Evolutionary conservation across 2,888 invertebrate species (phyloP), one percentile per base, ranked within the genome.

Genomic region (Amphipyra tragopoginis): DNA sequence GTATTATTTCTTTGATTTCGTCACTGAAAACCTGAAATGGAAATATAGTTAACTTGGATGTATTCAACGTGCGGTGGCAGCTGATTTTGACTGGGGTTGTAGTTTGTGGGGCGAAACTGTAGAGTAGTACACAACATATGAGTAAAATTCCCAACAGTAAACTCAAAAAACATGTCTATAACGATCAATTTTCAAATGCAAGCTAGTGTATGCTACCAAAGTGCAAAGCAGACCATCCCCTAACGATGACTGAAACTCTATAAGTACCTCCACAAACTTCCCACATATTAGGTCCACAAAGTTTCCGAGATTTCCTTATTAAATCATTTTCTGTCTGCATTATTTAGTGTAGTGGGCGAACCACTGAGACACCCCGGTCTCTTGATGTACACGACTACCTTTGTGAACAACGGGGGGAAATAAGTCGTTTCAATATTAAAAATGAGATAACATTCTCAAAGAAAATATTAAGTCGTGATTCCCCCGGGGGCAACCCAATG

Each of bases 381-480:
- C 80, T 86, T 86, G 85, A 88, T 87, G 83, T 86, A 85, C 85
- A 85, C 86, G 85, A 79, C 84, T 88, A 85, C 88, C 90, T 92
- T 93, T 93, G 92, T 89, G 89, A 88, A 87, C 84, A 86, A 83
- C 84, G 84, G 80, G 86, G 83, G 88, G 85, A 84, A 90, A 90
- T 88, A 89, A 91, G 89, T 88, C 87, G 85, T 85, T 92, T 86
- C 87, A 91, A 92, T 93, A 93, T 92, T 93, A 92, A 93, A 93
- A 92, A 92, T 90, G 89, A 90, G 89, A 91, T 91, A 93, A 92
- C 92, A 90, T 92, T 90, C 89, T 91, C 91, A 93, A 92, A 93
- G 93, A 93, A 94, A 92, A 93, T 93, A 93, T 93, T 93, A 93
- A 93, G 92, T 88, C 88, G 90, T 86, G 86, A 89, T 89, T 92